Base-by-base conservation (phyloP, 1,140 invertebrate genomes). In the Apis florea region DNA sequence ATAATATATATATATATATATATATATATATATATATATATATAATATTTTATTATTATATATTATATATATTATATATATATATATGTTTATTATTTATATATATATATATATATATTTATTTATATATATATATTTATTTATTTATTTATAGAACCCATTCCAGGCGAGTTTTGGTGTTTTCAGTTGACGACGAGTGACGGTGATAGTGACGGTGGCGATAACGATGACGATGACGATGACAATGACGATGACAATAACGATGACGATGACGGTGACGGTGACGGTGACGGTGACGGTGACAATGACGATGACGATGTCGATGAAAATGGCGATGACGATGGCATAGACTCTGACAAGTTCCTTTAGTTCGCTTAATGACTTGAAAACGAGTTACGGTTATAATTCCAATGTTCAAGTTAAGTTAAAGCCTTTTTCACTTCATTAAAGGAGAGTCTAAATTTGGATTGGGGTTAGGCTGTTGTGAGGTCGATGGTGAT, bases 361-460 rank as follows among this genome's bases (percentile, higher is more conserved):
- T 89, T 90, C 67, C 77, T 84, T 90, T 88, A 87, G 82, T 90
- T 87, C 88, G 88, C 84, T 87, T 85, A 91, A 90, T 90, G 91
- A 91, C 83, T 90, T 90, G 88, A 92, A 90, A 92, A 92, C 90
- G 91, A 92, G 89, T 92, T 91, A 91, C 85, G 87, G 88, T 90
- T 91, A 88, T 90, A 90, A 92, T 90, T 92, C 90, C 90, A 93
- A 92, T 91, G 90, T 92, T 93, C 89, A 90, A 91, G 87, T 93
- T 93, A 92, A 94, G 91, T 93, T 93, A 93, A 94, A 94, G 93
- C 93, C 93, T 93, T 93, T 93, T 93, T 94, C 93, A 93, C 93
- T 94, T 94, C 89, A 93, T 93, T 90, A 94, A 81, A 82, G 92
- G 93, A 79, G 93, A 93, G 81, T 94, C 93, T 93, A 93, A 89